Evolutionary conservation across 2,113 vertebrate genomes (phyloP), one percentile per base, ranked within the genome.

Genomic region (Panthera uncia): DNA sequence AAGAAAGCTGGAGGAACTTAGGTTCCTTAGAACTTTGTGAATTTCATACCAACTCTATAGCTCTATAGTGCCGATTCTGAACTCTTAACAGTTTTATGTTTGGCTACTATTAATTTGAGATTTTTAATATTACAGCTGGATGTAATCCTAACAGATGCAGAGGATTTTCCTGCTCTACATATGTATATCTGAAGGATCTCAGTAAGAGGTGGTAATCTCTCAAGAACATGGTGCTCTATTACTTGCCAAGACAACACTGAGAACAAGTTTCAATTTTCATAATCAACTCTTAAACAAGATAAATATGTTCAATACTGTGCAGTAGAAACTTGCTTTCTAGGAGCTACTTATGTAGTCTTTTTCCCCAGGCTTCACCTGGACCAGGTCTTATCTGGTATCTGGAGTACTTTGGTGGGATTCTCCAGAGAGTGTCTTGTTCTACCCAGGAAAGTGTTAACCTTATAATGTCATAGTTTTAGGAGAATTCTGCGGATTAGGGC

Each of bases 211-310:
- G 18, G 3, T 29, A 5, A 95, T 93, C 19, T 78, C 48, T 93
- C 12, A 85, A 89, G 65, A 96, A 81, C 29, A 82, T 63, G 36
- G 19, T 93, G 7, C 61, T 89, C 38, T 97, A 8, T 87, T 81
- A 61, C 63, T 93, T 96, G 21, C 19, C 86, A 90, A 41, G 23
- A 97, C 89, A 91, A 36, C 21, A 38, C 15, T 63, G 61, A 79
- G n/a, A 91, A 45, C 25, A 89, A 94, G 83, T 94, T 83, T 94
- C 11, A 38, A 45, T 71, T 96, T 74, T 89, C 73, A 73, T 97
- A 79, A 93, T 55, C 13, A 79, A 91, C 29, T 89, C 21, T 74
- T 94, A 91, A 84, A 57, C 78, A 91, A 80, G 55, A 85, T 57
- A 78, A 88, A 41, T 50, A 33, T 96, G 36, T 81, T 71, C 18